Conservation (phyloP, 2,113 vertebrate genomes). For the Anguilla japonica region DNA sequence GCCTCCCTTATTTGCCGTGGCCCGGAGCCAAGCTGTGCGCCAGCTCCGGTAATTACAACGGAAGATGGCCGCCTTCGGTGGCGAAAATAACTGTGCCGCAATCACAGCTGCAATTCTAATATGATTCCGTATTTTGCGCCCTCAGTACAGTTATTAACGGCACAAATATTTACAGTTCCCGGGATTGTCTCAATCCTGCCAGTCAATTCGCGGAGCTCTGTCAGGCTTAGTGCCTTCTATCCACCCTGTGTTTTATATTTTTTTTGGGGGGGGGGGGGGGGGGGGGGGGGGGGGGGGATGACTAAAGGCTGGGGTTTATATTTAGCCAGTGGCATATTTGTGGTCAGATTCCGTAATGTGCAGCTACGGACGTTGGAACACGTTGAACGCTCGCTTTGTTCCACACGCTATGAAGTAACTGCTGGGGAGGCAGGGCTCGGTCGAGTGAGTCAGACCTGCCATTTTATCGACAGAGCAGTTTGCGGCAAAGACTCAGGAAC, state of each 20-base stretch:
- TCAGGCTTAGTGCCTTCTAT: not conserved
- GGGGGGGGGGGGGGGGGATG: not conserved
- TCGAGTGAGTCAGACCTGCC: not conserved
- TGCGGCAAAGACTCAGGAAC: too few species aligned
- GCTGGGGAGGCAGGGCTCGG: not conserved
- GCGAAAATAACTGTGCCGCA: constrained; percentile 32
- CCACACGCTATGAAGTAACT: not conserved
- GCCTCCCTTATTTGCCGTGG: not conserved
- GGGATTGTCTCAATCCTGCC: not conserved
- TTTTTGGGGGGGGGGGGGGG: too few species aligned
- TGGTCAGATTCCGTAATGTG: not conserved
- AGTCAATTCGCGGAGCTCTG: not conserved
- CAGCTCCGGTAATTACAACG: constrained; percentile 33
- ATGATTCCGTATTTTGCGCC: constrained; percentile 3
- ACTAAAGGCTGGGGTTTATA: not conserved
- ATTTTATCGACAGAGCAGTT: not conserved
- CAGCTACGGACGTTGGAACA: not conserved
- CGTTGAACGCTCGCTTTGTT: not conserved
- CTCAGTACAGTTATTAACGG: not conserved
- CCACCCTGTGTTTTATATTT: not conserved
- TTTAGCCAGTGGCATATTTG: constrained; percentile 2
- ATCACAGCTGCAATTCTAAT: constrained; percentile 6
- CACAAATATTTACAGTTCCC: not conserved
- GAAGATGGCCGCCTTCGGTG: constrained; percentile 26
- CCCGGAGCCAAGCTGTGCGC: constrained; percentile 22